These are phyloP conservation scores for Trissolcus japonicus DNA, from an alignment of 2,888 invertebrate genomes.

Conservation along the genomic window DNA sequence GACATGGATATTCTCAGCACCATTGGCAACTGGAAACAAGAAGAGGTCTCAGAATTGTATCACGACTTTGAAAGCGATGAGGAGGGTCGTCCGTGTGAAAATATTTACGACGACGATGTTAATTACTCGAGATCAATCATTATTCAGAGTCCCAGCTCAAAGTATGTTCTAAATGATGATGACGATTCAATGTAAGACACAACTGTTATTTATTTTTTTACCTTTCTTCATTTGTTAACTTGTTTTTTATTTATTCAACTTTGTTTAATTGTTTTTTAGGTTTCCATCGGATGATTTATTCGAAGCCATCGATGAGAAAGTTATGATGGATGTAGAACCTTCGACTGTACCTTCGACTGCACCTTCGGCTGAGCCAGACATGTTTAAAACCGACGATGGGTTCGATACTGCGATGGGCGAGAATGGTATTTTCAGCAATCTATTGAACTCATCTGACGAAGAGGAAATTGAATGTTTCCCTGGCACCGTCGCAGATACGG, in stretches of 20 bases:
- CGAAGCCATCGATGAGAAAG: background rate
- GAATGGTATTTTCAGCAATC: conserved; percentile 54
- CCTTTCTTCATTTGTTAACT: background rate
- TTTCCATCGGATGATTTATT: conserved; percentile 3
- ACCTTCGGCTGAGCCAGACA: too few species aligned
- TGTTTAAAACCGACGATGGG: background rate
- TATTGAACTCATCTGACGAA: conserved; percentile 56
- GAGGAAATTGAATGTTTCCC: background rate
- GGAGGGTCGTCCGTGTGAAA: conserved; percentile 6
- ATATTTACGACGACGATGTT: conserved; percentile 16
- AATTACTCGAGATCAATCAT: conserved; percentile 1
- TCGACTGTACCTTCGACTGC: background rate
- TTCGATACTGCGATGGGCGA: conserved; percentile 18
- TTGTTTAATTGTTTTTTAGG: background rate
- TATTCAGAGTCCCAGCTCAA: conserved; percentile 35
- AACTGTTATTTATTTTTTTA: background rate
- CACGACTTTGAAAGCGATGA: conserved; percentile 6
- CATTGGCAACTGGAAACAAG: conserved; percentile 32
- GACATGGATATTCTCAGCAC: conserved; percentile 3
- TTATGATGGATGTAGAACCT: background rate
- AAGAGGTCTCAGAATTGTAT: conserved; percentile 32
- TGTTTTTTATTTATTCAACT: too few species aligned
- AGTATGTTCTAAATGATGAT: conserved; percentile 25
- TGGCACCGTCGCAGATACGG: too few species aligned
- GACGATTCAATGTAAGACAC: conserved; percentile 26